phyloP scores from a whole-genome alignment of 35 echinoderm and acorn worm genomes.

The Strongylocentrotus purpuratus region DNA sequence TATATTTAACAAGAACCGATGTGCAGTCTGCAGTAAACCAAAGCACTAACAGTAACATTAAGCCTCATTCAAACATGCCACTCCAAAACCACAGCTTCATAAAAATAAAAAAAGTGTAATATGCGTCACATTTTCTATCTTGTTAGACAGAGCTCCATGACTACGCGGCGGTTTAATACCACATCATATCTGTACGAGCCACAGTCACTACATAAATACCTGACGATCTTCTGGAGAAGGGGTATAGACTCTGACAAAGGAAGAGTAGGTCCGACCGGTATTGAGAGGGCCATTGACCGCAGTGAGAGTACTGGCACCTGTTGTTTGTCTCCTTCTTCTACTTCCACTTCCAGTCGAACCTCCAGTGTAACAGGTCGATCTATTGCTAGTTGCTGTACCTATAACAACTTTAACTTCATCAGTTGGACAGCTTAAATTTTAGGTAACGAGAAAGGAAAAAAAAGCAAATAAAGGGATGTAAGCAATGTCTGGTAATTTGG shows the following conservation, averaged over 20 bases:
- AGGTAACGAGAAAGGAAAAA: too few relatives aligned
- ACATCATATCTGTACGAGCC: not conserved
- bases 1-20: not conserved
- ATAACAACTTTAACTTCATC: too few relatives aligned
- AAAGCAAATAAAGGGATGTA: too few relatives aligned
- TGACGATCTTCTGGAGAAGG: not conserved
- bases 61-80: not conserved
- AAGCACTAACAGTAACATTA: not conserved
- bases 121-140: too few relatives aligned
- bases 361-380: not conserved
- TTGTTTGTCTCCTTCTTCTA: not conserved
- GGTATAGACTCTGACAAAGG: constrained; percentile 1
- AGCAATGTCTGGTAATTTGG: too few relatives aligned
- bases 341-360: not conserved
- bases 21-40: not conserved
- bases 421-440: too few relatives aligned
- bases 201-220: not conserved
- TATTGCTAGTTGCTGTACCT: too few relatives aligned
- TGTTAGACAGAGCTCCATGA: not conserved
- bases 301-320: not conserved
- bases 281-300: not conserved
- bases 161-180: not conserved
- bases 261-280: not conserved
- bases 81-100: too few relatives aligned
- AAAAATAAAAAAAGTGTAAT: too few relatives aligned